Conservation (phyloP, 1,140 invertebrate species). For the Musca domestica region DNA sequence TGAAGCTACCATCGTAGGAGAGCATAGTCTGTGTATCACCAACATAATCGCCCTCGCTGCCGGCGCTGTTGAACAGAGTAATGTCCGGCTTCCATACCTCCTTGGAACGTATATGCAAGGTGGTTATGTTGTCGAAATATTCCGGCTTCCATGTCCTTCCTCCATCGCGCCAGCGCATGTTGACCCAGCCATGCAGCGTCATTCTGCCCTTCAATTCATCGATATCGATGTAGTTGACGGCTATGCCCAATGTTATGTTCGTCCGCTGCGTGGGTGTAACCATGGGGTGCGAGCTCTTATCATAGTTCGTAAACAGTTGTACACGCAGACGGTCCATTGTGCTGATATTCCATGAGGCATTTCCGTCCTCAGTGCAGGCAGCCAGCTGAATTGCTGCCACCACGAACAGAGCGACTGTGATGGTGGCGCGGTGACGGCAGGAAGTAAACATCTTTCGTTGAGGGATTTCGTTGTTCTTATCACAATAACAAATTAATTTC, state of each 20-base stretch:
- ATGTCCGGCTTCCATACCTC: slow-evolving; percentile 71
- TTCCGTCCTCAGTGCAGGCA: neutral
- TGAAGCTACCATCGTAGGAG: slow-evolving; percentile 58
- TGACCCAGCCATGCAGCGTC: slow-evolving; percentile 60
- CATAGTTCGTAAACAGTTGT: slow-evolving; percentile 62
- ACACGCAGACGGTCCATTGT: slow-evolving; percentile 60
- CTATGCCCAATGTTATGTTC: slow-evolving; percentile 58
- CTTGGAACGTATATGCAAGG: slow-evolving; percentile 60
- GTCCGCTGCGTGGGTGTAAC: slow-evolving; percentile 57
- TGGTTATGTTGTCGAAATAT: slow-evolving; percentile 61
- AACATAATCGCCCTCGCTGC: slow-evolving; percentile 60
- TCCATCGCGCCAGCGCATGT: slow-evolving; percentile 65
- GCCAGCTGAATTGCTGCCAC: neutral
- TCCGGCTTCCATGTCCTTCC: slow-evolving; percentile 63
- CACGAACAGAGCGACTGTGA: neutral
- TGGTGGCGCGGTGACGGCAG: no score
- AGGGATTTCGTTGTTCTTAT: no score
- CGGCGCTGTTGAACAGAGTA: slow-evolving; percentile 63
- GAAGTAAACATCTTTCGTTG: no score
- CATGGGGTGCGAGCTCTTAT: slow-evolving; percentile 62
- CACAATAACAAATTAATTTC: no score
- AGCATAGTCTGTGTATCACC: slow-evolving; percentile 63
- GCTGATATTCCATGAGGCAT: slow-evolving; percentile 54
- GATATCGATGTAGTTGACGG: slow-evolving; percentile 60
- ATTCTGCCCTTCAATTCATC: slow-evolving; percentile 57